Base-by-base conservation (phyloP, 2,888 invertebrate species). In the Nysson spinosus region DNA sequence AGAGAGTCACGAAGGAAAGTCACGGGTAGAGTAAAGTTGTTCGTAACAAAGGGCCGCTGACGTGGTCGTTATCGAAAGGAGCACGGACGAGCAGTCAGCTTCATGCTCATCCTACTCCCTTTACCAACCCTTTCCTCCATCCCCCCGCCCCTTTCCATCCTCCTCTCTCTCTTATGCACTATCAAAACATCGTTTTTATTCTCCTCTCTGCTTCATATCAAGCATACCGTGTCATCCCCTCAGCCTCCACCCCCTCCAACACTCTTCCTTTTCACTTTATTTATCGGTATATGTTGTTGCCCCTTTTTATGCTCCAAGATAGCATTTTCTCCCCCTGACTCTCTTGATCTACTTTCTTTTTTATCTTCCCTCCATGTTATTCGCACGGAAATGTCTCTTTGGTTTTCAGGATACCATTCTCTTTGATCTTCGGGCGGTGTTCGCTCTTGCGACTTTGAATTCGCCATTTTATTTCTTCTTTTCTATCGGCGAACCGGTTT, bases 31-130 rank as follows among this genome's bases (percentile, higher is more conserved):
- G 78, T 64, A 65, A 78, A 79, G 80, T 77, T 79, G 70, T 73
- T 76, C 79, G 73, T 72, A 72, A 80, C 78, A 79, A 80, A 80
- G 55, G 75, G 62, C 49, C 73, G 75, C 79, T 78, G 78, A 80
- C 79, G 74, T 56, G 55, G 70, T 67, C 65, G 60, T 71, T 77
- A 78, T 75, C 70, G 66, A 75, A n/a, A 74, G 47, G 30, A 67
- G 69, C 72, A 76, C 60, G 69, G 52, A 60, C 68, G 72, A 75
- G 62, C 69, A 68, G 65, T 72, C 72, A 68, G 37, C 51, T 32
- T 46, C 7, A 5, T 24, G 19, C 19, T 35, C 20, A 37, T 47
- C 69, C 14, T 14, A 26, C 20, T 19, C 30, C 14, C 3, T 3
- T 19, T 14, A 22, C 9, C 9, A 11, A 9, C 30, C 24, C 32